Base-by-base conservation (phyloP, 1,140 invertebrate genomes). In the Aphidius ervi region DNA sequence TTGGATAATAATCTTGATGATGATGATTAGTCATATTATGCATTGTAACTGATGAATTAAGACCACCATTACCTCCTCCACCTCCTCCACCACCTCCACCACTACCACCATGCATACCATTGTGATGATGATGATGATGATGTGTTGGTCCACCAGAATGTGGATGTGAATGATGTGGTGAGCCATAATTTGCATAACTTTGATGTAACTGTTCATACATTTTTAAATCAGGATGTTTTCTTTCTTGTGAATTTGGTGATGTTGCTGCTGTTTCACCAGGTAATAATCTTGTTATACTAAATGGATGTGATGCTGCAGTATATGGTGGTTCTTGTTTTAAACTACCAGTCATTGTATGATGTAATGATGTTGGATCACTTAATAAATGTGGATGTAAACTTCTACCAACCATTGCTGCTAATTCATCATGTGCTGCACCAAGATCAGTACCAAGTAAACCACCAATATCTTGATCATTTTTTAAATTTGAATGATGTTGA, bases 271-370 rank as follows among this genome's bases (percentile, higher is more conserved):
- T 88, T 69, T 92, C 91, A 49, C 90, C 88, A 8, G 92, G 91
- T 68, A 94, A 79, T 70, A 97, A 84, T 72, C 94, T 88, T 65
- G 92, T 95, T 69, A 97, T 97, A 74, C 92, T 94, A 80, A 97
- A 97, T 1, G 95, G 94, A 76, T 96, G 92, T 73, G 85, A 88
- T 59, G 90, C 88, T 7, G 89, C 85, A 41, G 89, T 88, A 68
- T 90, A 91, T 9, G 85, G 77, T 39, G 88, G 87, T 73, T 92
- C 89, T 74, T 92, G 89, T 74, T 92, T 90, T 68, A 92, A 79
- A 64, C 87, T 87, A 56, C 85, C 84, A 52, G 82, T 59, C 77
- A 79, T 74, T 8, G 76, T 75, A 62, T 85, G 86, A 64, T 88
- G 87, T n/a, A 86, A 69, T 74, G 84, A 75, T 71, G 81, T 80